A percentile compares a stretch with the other conserved stretches of the same genome.
phyloP scores from a whole-genome alignment of 2,113 vertebrate genomes.

The Lepus europaeus region DNA sequence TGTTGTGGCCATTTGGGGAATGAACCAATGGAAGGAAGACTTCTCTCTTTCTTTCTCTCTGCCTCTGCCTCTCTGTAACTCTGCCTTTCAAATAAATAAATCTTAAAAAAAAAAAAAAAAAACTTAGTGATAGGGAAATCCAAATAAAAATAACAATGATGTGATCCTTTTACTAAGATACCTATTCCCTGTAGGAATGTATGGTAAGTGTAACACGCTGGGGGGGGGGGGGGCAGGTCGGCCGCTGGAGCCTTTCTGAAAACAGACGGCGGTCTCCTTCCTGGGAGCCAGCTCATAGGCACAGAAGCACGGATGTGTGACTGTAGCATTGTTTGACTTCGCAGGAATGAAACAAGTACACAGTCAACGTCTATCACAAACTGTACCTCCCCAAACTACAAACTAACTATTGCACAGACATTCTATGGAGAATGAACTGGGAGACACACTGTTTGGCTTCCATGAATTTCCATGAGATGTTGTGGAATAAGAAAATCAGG shows the following conservation, averaged over 20 bases:
- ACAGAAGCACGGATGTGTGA: not conserved
- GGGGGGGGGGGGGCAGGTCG: not conserved
- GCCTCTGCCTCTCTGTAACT: too few species aligned
- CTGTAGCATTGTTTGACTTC: not conserved
- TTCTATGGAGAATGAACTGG: not conserved
- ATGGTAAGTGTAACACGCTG: not conserved
- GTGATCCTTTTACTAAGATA: not conserved
- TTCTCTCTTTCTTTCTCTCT: too few species aligned
- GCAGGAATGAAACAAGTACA: not conserved
- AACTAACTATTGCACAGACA: too few species aligned
- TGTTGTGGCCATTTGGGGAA: too few species aligned
- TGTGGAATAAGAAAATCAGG: too few species aligned
- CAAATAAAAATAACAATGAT: not conserved
- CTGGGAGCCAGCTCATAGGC: not conserved
- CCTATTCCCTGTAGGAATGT: not conserved
- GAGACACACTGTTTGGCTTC: not conserved
- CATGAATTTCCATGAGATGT: not conserved
- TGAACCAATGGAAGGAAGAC: too few species aligned
- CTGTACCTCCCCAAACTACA: not conserved
- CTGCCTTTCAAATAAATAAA: too few species aligned
- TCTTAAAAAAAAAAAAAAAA: too few species aligned
- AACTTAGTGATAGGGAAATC: too few species aligned
- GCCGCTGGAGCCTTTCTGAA: not conserved
- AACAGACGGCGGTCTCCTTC: not conserved
- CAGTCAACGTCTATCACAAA: not conserved